These are phyloP conservation scores for Xenops minutus DNA, from an alignment of 2,797 vertebrate genomes.

Conservation along the genomic window DNA sequence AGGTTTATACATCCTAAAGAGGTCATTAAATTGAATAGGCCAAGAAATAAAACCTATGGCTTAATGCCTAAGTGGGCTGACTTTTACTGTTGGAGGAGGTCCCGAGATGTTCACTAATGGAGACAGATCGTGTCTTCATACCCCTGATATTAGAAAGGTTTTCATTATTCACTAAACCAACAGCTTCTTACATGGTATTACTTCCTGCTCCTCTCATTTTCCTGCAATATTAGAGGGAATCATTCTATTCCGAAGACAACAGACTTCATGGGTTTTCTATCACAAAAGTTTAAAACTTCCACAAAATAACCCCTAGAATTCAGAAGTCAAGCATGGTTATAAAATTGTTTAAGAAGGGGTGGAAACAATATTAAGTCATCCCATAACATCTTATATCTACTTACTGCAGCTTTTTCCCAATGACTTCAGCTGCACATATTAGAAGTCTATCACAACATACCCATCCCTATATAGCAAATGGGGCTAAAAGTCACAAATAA, in stretches of 20 bases:
- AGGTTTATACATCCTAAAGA: neutral
- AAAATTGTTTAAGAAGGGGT: neutral
- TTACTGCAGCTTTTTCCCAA: neutral
- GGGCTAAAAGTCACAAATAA: neutral
- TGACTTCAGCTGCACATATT: neutral
- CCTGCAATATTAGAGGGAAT: neutral
- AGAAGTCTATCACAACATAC: neutral
- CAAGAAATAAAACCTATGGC: neutral
- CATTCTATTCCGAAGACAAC: neutral
- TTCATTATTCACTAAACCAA: neutral
- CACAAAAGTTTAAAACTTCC: neutral
- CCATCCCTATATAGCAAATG: neutral
- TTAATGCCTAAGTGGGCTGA: neutral
- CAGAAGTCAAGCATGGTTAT: neutral
- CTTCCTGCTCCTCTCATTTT: neutral
- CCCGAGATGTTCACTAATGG: neutral
- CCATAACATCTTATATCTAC: neutral
- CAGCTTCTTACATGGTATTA: neutral
- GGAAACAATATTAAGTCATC: neutral
- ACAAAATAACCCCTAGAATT: neutral
- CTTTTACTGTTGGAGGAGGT: neutral
- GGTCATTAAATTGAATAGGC: neutral
- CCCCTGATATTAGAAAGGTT: neutral
- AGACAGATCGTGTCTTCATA: fast-evolving
- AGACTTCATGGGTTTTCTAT: neutral